A percentile compares a stretch with the other conserved stretches of the same genome.
phyloP scores from a whole-genome alignment of 1,140 invertebrate genomes.

The Rhyzopertha dominica region DNA sequence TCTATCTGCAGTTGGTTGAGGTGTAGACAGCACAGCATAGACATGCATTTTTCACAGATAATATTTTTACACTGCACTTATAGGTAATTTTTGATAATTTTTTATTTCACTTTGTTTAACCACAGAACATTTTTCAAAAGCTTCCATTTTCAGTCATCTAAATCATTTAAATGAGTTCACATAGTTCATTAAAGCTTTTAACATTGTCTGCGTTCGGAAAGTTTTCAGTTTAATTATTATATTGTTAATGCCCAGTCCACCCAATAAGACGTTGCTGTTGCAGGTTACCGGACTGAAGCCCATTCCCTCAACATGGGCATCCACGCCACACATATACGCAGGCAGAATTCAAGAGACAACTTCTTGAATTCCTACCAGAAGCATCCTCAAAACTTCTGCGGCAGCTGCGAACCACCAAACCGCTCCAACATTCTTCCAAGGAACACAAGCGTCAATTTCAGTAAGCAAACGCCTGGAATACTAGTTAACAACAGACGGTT shows the following conservation, averaged over 20 bases:
- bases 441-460: neutral
- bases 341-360: neutral
- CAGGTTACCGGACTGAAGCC: neutral
- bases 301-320: constrained; percentile 12
- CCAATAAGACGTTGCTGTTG: neutral
- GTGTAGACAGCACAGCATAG: too few species aligned
- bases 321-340: constrained; percentile 13
- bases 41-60: too few species aligned
- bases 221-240: neutral
- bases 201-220: neutral
- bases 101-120: too few species aligned
- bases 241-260: neutral
- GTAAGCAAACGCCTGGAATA: neutral
- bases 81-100: too few species aligned
- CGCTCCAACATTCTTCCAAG: neutral
- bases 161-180: neutral
- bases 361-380: neutral
- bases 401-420: neutral
- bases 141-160: neutral
- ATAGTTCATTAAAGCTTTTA: neutral
- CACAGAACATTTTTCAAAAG: neutral
- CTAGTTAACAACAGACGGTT: constrained; percentile 12
- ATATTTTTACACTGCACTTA: too few species aligned
- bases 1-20: too few species aligned
- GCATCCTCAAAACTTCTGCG: neutral